Conservation (phyloP, 2,113 vertebrate species). For the Gobio gobio region DNA sequence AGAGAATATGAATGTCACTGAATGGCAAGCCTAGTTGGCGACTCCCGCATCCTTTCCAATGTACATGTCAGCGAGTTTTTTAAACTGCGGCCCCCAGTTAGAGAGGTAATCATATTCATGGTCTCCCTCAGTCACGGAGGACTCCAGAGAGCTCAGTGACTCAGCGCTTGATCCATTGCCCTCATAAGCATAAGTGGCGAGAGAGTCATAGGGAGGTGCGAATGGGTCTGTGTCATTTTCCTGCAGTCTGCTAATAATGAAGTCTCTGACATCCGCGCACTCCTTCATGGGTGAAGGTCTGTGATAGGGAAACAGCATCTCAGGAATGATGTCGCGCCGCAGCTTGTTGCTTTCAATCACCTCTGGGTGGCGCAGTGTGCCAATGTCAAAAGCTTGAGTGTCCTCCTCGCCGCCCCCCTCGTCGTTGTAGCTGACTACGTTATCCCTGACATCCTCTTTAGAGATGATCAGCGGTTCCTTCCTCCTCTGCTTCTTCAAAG, state of each 20-base stretch:
- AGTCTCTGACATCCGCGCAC: conserved; percentile 84
- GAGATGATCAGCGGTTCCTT: conserved; percentile 89
- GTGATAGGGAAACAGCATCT: conserved; percentile 79
- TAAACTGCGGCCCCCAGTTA: conserved; percentile 87
- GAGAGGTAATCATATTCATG: conserved; percentile 89
- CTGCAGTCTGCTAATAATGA: conserved; percentile 84
- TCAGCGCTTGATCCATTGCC: conserved; percentile 84
- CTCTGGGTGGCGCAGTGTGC: conserved; percentile 84
- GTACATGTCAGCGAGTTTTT: conserved; percentile 89
- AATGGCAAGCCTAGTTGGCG: conserved; percentile 11
- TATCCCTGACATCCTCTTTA: conserved; percentile 89
- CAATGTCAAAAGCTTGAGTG: conserved; percentile 89
- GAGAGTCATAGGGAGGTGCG: conserved; percentile 85
- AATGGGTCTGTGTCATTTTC: conserved; percentile 84
- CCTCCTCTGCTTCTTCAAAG: conserved; percentile 83
- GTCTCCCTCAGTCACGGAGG: conserved; percentile 80
- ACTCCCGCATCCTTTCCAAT: conserved; percentile 75
- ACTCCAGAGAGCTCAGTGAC: conserved; percentile 86
- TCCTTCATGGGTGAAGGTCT: conserved; percentile 81
- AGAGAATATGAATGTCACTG: not conserved
- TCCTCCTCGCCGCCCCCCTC: conserved; percentile 89
- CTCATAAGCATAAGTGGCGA: conserved; percentile 88
- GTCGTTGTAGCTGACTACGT: conserved; percentile 89
- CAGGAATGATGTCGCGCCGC: conserved; percentile 84
- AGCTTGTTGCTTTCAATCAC: conserved; percentile 82